Percentiles rank a stretch among this genome's conserved stretches.
These are phyloP conservation scores for Mesitornis unicolor DNA, from an alignment of 2,113 vertebrate species.

Conservation along the genomic window DNA sequence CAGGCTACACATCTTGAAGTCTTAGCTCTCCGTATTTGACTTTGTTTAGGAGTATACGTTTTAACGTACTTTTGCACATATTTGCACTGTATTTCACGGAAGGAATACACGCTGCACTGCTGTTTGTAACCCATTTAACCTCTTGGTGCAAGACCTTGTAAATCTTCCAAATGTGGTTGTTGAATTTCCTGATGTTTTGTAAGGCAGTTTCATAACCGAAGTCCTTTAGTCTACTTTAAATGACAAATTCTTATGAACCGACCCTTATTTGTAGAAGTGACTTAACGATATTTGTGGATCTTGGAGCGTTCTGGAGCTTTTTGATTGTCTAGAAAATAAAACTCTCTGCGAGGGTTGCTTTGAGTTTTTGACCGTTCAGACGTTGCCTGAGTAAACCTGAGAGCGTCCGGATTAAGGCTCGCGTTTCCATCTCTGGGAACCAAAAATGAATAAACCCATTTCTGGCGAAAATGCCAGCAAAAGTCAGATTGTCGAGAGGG, in stretches of 20 bases:
- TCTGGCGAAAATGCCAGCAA: background rate
- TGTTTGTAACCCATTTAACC: background rate
- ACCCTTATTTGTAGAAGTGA: constrained; percentile 34
- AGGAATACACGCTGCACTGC: background rate
- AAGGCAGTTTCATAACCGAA: constrained; percentile 33
- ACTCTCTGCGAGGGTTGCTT: constrained; percentile 38
- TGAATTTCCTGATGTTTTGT: constrained; percentile 47
- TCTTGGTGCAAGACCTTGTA: constrained; percentile 33
- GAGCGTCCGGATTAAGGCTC: background rate
- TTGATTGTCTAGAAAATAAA: constrained; percentile 56
- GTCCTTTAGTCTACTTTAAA: constrained; percentile 23
- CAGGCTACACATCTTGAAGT: background rate
- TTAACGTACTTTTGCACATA: background rate
- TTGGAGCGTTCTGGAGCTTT: constrained; percentile 38
- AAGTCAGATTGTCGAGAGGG: background rate
- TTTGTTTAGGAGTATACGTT: background rate
- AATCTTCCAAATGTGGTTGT: background rate
- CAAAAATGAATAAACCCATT: background rate
- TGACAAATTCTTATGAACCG: background rate
- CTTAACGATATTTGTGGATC: constrained; percentile 22
- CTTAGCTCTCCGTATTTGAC: background rate
- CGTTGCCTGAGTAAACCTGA: background rate
- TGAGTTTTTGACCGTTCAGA: background rate
- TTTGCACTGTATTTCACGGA: background rate
- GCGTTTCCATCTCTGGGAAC: background rate